Conservation (phyloP, 2,888 invertebrate species). For the Nephrotoma flavescens region DNA sequence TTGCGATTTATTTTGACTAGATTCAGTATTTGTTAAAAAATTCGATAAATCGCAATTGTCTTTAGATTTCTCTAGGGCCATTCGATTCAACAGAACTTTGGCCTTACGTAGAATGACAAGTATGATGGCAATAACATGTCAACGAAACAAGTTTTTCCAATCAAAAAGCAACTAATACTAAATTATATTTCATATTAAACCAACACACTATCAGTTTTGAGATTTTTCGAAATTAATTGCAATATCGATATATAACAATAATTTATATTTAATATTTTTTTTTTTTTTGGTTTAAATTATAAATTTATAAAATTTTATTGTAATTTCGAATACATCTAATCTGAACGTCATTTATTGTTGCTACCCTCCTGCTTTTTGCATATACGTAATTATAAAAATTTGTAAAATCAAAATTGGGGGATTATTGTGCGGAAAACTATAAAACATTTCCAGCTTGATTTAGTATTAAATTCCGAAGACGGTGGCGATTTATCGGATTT, state of each 20-base stretch:
- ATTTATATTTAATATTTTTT: background rate
- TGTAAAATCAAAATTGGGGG: background rate
- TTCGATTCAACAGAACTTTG: conserved; percentile 58
- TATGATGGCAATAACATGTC: background rate
- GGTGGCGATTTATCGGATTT: conserved; percentile 94
- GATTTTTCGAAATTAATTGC: background rate
- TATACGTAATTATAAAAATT: background rate
- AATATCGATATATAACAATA: background rate
- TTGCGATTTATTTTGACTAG: background rate
- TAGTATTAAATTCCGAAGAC: conserved; percentile 83
- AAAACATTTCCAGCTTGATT: conserved; percentile 59
- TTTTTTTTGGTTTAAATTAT: background rate
- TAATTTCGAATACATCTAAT: background rate
- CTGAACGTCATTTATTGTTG: background rate
- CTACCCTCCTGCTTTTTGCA: background rate
- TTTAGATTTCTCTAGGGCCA: conserved; percentile 77
- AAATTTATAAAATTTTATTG: background rate
- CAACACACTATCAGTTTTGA: too few relatives aligned
- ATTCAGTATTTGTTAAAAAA: conserved; percentile 98
- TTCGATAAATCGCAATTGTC: conserved; percentile 89
- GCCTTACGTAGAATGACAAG: background rate
- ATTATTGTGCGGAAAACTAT: background rate
- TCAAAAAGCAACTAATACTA: background rate
- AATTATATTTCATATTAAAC: background rate
- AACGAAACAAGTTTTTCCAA: background rate